phyloP scores from a whole-genome alignment of 2,888 invertebrate species.

The Eupeodes latifasciatus region DNA sequence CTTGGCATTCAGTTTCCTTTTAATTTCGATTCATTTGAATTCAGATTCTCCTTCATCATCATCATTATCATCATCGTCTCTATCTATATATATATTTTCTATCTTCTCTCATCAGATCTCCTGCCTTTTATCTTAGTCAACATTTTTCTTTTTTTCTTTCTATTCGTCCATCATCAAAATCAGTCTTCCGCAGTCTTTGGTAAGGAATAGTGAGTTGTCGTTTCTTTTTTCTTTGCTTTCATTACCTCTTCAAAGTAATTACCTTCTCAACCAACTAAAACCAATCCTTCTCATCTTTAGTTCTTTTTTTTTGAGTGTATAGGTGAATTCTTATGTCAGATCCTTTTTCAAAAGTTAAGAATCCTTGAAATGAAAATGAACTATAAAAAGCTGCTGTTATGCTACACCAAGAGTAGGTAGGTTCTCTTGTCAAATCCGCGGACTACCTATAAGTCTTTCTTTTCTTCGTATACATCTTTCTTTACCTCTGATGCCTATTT shows the following conservation, averaged over 20 bases:
- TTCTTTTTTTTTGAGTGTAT: conserved; percentile 11
- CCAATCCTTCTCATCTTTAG: conserved; percentile 49
- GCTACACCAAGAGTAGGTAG: not conserved
- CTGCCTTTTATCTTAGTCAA: conserved; percentile 20
- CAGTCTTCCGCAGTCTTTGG: conserved; percentile 33
- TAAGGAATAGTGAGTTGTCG: not conserved
- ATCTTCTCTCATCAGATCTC: conserved; percentile 5
- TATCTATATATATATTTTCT: no score
- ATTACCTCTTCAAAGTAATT: conserved; percentile 62
- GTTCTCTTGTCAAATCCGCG: conserved; percentile 56
- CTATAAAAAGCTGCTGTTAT: conserved; percentile 60
- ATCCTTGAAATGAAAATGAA: conserved; percentile 74
- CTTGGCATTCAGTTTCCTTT: conserved; percentile 54
- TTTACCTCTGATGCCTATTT: not conserved
- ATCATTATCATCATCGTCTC: conserved; percentile 7
- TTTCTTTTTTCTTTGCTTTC: conserved; percentile 18
- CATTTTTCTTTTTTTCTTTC: conserved; percentile 21
- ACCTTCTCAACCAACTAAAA: conserved; percentile 61
- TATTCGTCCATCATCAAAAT: conserved; percentile 33
- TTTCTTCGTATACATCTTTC: not conserved
- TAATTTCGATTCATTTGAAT: conserved; percentile 62
- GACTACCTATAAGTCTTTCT: conserved; percentile 23
- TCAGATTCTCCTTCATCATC: conserved; percentile 32
- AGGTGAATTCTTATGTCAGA: conserved; percentile 28
- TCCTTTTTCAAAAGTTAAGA: conserved; percentile 65